Evolutionary conservation across 2,113 vertebrate genomes (phyloP).

Genomic region (Xiphophorus maculatus): DNA sequence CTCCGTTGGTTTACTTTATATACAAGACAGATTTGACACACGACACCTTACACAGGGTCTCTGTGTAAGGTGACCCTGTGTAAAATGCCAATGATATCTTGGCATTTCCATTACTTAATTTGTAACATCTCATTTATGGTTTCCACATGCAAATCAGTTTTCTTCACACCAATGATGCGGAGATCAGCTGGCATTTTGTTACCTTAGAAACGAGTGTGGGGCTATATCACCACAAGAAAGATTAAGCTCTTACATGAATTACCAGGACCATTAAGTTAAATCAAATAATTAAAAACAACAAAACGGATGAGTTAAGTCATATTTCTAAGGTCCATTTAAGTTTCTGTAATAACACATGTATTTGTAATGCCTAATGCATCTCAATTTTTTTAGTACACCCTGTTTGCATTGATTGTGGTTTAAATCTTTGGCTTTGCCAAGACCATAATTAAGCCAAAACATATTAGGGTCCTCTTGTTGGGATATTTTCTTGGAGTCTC

Average conservation of each 20-base stretch:
- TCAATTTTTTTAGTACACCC: background rate
- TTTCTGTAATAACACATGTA: background rate
- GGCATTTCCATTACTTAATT: background rate
- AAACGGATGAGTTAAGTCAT: no score
- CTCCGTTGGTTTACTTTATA: background rate
- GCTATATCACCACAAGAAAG: background rate
- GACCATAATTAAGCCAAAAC: background rate
- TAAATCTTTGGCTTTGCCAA: background rate
- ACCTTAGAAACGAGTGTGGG: background rate
- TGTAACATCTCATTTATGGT: background rate
- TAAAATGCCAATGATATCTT: background rate
- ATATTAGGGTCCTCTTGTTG: background rate
- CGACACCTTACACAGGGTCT: no score
- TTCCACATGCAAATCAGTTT: background rate
- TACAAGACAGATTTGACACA: background rate
- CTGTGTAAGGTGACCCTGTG: no score
- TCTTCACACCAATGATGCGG: background rate
- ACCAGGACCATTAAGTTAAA: background rate
- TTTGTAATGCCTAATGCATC: background rate
- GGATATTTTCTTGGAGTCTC: background rate
- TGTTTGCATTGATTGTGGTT: background rate
- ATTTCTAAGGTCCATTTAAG: no score
- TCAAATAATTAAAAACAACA: background rate
- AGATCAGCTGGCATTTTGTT: background rate
- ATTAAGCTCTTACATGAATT: background rate